Evolutionary conservation across 2,888 invertebrate genomes (phyloP), one percentile per base, ranked within the genome.

Genomic region (Meghimatium bilineatum): DNA sequence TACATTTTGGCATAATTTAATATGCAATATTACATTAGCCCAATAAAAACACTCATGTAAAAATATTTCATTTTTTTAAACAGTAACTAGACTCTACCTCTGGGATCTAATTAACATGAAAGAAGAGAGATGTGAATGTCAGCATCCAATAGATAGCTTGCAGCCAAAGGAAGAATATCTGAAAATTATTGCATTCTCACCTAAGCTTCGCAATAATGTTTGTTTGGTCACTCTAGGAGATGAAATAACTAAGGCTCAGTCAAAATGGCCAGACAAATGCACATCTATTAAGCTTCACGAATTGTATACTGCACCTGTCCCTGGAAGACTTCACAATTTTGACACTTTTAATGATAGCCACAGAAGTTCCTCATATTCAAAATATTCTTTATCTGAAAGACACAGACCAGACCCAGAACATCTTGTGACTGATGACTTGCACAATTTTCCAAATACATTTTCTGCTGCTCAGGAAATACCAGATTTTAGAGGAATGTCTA

Each of bases 21-120:
- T n/a, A n/a, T 44, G 12, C 44, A 44, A 44, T 44, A 12, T 8
- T 12, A 44, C 44, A 44, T 44, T 5, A 44, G 12, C 44, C 5
- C 44, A 5, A n/a, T n/a, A n/a, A n/a, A 44, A 44, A 44, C 44
- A 44, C 44, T 44, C 5, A 44, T 44, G 5, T 23, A 6, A 71
- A 38, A 23, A 71, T 71, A 36, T 38, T 23, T 71, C 2, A 38
- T 26, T 26, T 38, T n/a, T 8, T 32, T 82, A 14, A 32, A 38
- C 67, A 82, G 82, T 60, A 6, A 49, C 66, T 12, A 66, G 20
- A 26, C 63, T 83, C 26, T 83, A 66, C 38, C 66, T 23, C 23
- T 83, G 83, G 83, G 74, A 83, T 36, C 32, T 83, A 72, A 72
- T 83, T 29, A 79, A 83, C 52, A 66, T n/a, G 10, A 60, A 44